Percentiles rank a stretch among this genome's conserved stretches.
Conservation (phyloP, 2,797 vertebrate genomes). For the Australoheros facetus region DNA sequence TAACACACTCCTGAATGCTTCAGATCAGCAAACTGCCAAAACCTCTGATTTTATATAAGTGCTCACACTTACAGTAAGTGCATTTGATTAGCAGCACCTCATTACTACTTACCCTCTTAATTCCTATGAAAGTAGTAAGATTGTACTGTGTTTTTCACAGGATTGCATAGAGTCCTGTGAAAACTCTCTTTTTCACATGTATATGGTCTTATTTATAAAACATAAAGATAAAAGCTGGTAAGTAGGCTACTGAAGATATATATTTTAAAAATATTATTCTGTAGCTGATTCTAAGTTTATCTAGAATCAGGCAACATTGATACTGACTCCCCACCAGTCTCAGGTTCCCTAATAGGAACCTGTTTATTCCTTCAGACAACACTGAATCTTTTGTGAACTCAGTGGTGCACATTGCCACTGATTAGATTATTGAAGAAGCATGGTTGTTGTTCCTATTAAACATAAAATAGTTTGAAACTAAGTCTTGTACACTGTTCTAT, state of each 20-base stretch:
- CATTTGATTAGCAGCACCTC: neutral
- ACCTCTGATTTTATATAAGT: neutral
- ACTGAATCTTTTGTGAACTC: neutral
- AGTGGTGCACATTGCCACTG: neutral
- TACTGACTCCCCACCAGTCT: neutral
- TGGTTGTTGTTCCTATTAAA: neutral
- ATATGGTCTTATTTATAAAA: too few species aligned
- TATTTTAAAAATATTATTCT: neutral
- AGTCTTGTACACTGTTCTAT: neutral
- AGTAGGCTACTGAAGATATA: neutral
- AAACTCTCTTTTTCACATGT: too few species aligned
- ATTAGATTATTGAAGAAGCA: neutral
- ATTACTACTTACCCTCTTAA: neutral
- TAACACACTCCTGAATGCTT: neutral
- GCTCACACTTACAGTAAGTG: neutral
- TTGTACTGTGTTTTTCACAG: neutral
- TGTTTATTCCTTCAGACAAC: neutral
- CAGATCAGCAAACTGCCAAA: neutral
- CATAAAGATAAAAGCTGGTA: neutral
- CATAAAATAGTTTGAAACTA: neutral
- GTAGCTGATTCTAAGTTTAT: too few species aligned
- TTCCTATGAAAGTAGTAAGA: neutral
- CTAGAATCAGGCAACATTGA: neutral
- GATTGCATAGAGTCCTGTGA: too few species aligned
- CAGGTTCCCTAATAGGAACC: neutral